Conservation (phyloP, 1,140 invertebrate genomes). For the Drosophila sproati region DNA sequence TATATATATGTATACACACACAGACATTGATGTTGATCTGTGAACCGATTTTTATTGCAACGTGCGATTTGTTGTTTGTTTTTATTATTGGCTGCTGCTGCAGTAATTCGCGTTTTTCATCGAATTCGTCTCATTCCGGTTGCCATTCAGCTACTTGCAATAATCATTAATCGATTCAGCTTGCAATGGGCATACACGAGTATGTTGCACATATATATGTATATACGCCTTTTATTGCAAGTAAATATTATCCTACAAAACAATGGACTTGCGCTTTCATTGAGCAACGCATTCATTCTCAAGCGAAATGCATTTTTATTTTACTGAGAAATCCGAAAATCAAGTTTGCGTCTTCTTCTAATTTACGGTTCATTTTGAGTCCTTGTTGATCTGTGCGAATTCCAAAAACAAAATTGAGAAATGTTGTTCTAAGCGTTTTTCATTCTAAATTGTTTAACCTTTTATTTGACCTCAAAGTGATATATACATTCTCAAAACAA, state of each 20-base stretch:
- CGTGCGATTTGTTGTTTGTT: constrained; percentile 51
- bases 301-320: neutral
- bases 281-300: neutral
- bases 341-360: no score
- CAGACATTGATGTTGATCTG: constrained; percentile 42
- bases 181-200: neutral
- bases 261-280: constrained; percentile 5
- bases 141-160: constrained; percentile 26
- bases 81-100: constrained; percentile 45
- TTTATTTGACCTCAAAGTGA: no score
- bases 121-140: constrained; percentile 39
- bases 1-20: constrained; percentile 12
- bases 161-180: constrained; percentile 36
- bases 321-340: no score
- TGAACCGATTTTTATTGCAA: constrained; percentile 55
- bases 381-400: no score
- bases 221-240: constrained; percentile 20
- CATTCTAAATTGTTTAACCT: no score
- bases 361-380: no score
- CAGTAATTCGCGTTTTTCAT: constrained; percentile 47
- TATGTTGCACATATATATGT: neutral
- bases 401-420: no score
- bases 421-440: no score
- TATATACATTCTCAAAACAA: no score
- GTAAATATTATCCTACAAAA: constrained; percentile 33